Conservation (phyloP, 2,888 invertebrate species). For the Caenorhabditis sp. region DNA sequence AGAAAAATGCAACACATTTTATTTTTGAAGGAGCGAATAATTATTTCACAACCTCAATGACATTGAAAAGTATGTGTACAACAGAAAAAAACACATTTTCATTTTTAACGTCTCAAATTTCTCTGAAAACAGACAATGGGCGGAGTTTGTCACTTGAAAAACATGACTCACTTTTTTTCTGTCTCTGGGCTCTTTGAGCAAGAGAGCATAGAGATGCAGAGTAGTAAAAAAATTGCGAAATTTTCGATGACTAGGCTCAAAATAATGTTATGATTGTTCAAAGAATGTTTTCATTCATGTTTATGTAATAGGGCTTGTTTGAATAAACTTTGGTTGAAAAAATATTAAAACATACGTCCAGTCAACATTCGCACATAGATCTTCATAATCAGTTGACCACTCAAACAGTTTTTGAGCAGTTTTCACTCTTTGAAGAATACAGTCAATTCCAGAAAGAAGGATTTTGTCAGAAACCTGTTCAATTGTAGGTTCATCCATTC, state of each 20-base stretch:
- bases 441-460: constrained; percentile 41
- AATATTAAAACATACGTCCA: constrained; percentile 28
- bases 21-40: not conserved
- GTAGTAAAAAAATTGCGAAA: constrained; percentile 28
- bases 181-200: constrained; percentile 8
- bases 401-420: constrained; percentile 39
- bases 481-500: constrained; percentile 43
- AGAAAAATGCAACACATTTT: not conserved
- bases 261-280: not conserved
- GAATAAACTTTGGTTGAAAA: constrained; percentile 1
- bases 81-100: not conserved
- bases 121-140: constrained; percentile 22
- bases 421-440: constrained; percentile 41
- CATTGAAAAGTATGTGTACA: constrained; percentile 14
- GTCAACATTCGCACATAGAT: constrained; percentile 42
- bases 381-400: constrained; percentile 37
- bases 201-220: constrained; percentile 14
- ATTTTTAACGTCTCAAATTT: not conserved
- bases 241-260: constrained; percentile 3
- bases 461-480: constrained; percentile 33
- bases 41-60: constrained; percentile 11
- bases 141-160: constrained; percentile 21
- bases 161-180: constrained; percentile 26
- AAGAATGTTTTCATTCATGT: not conserved
- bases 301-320: not conserved